A percentile compares a stretch with the other conserved stretches of the same genome.
phyloP scores from a whole-genome alignment of 2,888 invertebrate genomes.

The Eudemis profundana region DNA sequence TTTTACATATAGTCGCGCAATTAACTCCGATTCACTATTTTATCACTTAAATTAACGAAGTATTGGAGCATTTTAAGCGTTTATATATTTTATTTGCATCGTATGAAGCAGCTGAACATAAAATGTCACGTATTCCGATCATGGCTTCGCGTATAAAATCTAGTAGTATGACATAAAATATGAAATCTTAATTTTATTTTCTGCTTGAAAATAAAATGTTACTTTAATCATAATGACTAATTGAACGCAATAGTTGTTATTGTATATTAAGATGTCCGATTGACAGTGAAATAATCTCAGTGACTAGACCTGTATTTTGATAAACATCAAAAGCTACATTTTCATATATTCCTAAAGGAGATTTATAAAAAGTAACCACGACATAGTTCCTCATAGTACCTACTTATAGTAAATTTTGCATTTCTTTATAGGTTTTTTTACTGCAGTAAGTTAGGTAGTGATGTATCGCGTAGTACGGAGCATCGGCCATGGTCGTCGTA shows the following conservation, averaged over 20 bases:
- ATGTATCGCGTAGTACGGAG: slow-evolving; percentile 57
- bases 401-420: slow-evolving; percentile 84
- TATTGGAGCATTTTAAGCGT: slow-evolving; percentile 66
- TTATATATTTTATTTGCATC: slow-evolving; percentile 48
- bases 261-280: slow-evolving; percentile 51
- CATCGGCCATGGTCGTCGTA: slow-evolving; percentile 68
- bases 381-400: slow-evolving; percentile 85
- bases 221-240: slow-evolving; percentile 48
- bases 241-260: slow-evolving; percentile 42
- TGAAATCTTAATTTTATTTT: slow-evolving; percentile 60
- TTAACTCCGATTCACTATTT: slow-evolving; percentile 70
- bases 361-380: slow-evolving; percentile 74
- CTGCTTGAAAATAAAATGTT: slow-evolving; percentile 56
- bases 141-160: slow-evolving; percentile 35
- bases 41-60: slow-evolving; percentile 64
- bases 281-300: slow-evolving; percentile 68
- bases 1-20: slow-evolving; percentile 71
- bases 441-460: slow-evolving; percentile 80
- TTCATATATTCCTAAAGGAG: slow-evolving; percentile 64
- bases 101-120: slow-evolving; percentile 44
- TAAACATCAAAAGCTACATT: slow-evolving; percentile 78
- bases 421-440: slow-evolving; percentile 78
- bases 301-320: slow-evolving; percentile 70
- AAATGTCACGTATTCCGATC: slow-evolving; percentile 25
- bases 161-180: slow-evolving; percentile 52